These are phyloP conservation scores for Camponotus vicinus DNA, from an alignment of 1,140 invertebrate species.

Conservation along the genomic window DNA sequence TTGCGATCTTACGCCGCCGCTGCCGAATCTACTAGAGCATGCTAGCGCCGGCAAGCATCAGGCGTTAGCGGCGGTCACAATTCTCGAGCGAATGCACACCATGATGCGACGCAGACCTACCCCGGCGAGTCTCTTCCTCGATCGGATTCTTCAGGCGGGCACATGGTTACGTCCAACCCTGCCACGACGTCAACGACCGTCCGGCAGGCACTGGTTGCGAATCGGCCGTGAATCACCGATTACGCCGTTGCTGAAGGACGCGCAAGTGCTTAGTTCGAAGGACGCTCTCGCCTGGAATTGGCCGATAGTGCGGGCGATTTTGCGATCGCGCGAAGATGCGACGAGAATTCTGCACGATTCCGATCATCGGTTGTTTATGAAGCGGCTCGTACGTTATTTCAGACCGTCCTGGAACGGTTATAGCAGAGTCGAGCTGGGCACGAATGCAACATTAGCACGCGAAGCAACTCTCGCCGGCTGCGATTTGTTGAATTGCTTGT, in stretches of 20 bases:
- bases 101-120: constrained; percentile 92
- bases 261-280: constrained; percentile 87
- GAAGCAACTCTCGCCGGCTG: constrained; percentile 91
- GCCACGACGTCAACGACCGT: constrained; percentile 76
- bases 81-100: constrained; percentile 91
- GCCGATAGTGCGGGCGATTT: constrained; percentile 88
- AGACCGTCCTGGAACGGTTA: constrained; percentile 95
- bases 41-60: constrained; percentile 92
- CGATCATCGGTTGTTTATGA: constrained; percentile 92
- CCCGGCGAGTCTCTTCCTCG: constrained; percentile 93
- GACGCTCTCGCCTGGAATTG: constrained; percentile 89
- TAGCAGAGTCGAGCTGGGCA: constrained; percentile 90
- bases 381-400: constrained; percentile 94
- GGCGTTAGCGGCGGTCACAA: constrained; percentile 93
- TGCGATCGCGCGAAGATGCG: constrained; percentile 83
- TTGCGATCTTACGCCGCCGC: constrained; percentile 92
- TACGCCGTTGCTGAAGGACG: constrained; percentile 87
- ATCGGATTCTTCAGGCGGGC: constrained; percentile 90
- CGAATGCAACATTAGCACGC: constrained; percentile 85
- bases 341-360: constrained; percentile 87
- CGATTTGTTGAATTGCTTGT: constrained; percentile 92
- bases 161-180: constrained; percentile 81
- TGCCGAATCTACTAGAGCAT: constrained; percentile 93
- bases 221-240: constrained; percentile 79
- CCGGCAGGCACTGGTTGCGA: constrained; percentile 81